Conservation (phyloP, 2,113 vertebrate genomes). For the Peromyscus polionotus region DNA sequence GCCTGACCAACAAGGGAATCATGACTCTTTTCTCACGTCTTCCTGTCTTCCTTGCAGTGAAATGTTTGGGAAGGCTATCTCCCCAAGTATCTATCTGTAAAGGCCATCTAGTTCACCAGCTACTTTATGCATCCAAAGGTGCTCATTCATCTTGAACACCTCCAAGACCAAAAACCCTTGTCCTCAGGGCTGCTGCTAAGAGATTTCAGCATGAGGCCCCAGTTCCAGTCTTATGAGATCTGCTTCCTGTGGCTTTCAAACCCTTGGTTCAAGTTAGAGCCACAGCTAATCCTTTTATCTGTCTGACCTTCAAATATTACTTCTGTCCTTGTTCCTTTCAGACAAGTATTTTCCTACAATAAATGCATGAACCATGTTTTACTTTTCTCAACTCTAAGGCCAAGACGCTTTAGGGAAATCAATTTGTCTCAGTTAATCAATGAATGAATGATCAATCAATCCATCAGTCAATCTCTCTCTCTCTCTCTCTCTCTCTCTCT, state of each 20-base stretch:
- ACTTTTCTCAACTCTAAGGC: not conserved
- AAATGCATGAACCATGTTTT: not conserved
- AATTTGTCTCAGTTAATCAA: slow-evolving; percentile 14
- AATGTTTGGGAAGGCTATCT: not conserved
- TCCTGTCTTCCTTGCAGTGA: not conserved
- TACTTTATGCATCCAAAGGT: not conserved
- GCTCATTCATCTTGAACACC: not conserved
- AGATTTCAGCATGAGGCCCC: not conserved
- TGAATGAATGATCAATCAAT: slow-evolving; percentile 12
- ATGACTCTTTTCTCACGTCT: not conserved
- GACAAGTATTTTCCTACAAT: slow-evolving; percentile 10
- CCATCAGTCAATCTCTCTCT: not conserved
- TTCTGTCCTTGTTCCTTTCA: slow-evolving; percentile 24
- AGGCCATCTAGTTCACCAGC: not conserved
- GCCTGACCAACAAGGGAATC: not conserved
- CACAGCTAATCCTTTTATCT: not conserved
- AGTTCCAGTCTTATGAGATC: not conserved
- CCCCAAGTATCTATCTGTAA: not conserved
- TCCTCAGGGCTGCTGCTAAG: not conserved
- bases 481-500: no score
- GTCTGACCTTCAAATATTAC: slow-evolving; percentile 31
- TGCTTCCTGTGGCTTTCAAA: not conserved
- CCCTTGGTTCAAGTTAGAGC: not conserved
- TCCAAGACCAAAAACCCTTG: not conserved
- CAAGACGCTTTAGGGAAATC: slow-evolving; percentile 46